phyloP scores from a whole-genome alignment of 2,113 vertebrate species.

The Anas platyrhynchos region DNA sequence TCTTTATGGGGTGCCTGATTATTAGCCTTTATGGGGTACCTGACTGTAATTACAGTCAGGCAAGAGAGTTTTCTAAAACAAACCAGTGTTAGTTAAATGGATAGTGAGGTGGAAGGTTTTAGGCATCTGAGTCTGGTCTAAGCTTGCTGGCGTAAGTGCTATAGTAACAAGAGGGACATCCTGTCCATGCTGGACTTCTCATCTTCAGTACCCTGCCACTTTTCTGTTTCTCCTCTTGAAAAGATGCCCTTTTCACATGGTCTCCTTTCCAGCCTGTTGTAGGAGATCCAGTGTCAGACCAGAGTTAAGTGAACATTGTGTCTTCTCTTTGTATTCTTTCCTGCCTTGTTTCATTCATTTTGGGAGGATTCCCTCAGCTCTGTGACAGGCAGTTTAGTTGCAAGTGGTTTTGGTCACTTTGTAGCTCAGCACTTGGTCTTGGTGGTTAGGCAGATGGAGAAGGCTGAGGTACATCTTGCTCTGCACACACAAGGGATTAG shows the following conservation, averaged over 20 bases:
- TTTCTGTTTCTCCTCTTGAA: background rate
- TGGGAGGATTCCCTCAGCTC: background rate
- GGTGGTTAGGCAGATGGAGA: background rate
- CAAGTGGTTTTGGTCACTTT: background rate
- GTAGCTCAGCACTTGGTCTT: background rate
- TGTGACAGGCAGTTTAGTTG: background rate
- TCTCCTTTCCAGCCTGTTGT: background rate
- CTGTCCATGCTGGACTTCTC: background rate
- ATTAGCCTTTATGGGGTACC: accelerated
- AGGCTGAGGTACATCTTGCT: background rate
- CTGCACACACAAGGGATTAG: too few relatives aligned
- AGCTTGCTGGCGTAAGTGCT: background rate
- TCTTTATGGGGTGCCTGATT: background rate
- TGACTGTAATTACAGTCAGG: too few relatives aligned
- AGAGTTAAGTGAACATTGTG: background rate
- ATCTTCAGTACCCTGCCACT: background rate
- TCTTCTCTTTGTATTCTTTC: background rate
- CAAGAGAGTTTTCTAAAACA: background rate
- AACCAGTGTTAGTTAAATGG: background rate
- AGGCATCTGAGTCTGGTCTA: background rate
- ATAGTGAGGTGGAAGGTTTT: background rate
- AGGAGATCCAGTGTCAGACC: background rate
- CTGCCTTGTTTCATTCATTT: background rate
- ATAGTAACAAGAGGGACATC: background rate
- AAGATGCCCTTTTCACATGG: background rate